Conservation (phyloP, 2,888 invertebrate genomes). For the Pogonocherus hispidulus region DNA sequence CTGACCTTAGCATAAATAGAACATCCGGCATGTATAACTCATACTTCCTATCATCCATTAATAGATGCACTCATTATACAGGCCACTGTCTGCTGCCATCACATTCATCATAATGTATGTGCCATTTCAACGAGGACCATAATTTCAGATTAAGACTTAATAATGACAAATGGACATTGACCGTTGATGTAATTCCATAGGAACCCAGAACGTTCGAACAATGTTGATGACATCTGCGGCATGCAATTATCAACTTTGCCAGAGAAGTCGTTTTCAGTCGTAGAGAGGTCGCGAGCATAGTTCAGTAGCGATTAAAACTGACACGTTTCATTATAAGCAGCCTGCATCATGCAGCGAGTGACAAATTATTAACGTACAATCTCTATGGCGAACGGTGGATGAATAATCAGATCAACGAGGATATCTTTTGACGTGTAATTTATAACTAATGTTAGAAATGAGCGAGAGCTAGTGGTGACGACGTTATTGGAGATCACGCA, state of each 20-base stretch:
- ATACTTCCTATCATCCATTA: conserved; percentile 21
- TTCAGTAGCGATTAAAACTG: neutral
- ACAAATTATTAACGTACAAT: conserved; percentile 1
- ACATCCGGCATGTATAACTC: conserved; percentile 19
- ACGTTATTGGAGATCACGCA: no score
- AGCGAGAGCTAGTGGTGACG: neutral
- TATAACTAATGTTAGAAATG: neutral
- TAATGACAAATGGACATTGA: conserved; percentile 21
- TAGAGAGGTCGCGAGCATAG: neutral
- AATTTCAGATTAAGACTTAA: conserved; percentile 26
- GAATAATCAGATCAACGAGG: neutral
- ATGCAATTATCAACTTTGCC: conserved; percentile 12
- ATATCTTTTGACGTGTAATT: neutral
- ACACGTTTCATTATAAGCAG: conserved; percentile 3
- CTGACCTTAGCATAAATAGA: conserved; percentile 23
- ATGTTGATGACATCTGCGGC: conserved; percentile 13
- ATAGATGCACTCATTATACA: conserved; percentile 12
- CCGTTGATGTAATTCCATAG: conserved; percentile 8
- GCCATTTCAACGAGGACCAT: conserved; percentile 5
- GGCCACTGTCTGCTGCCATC: conserved; percentile 4
- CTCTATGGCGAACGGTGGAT: neutral
- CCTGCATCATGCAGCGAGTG: neutral
- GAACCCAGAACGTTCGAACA: conserved; percentile 9
- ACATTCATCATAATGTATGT: neutral
- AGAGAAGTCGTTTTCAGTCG: neutral